These are phyloP conservation scores for Butastur rufipennis DNA, from an alignment of 2,113 vertebrate genomes.

Conservation along the genomic window DNA sequence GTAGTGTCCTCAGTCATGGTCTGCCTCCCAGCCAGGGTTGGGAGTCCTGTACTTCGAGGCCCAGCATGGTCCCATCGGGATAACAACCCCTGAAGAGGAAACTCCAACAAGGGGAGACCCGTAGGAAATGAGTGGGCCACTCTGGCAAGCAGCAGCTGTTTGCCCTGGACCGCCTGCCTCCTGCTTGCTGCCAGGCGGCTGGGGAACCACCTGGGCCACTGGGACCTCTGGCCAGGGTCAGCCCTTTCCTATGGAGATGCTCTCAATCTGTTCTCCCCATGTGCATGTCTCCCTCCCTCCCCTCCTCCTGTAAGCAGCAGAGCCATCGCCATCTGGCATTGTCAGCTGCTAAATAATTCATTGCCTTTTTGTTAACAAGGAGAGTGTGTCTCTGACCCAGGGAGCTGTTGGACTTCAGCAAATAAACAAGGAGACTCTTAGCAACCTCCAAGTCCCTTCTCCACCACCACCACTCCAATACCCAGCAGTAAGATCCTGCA, in stretches of 20 bases:
- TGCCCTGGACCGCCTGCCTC: not conserved
- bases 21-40: not conserved
- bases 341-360: slow-evolving; percentile 57
- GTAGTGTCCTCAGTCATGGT: not conserved
- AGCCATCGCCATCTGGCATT: slow-evolving; percentile 43
- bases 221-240: not conserved
- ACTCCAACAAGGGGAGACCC: not conserved
- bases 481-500: not conserved
- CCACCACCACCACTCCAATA: not conserved
- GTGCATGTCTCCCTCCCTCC: not conserved
- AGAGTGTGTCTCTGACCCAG: not conserved
- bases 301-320: not conserved
- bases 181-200: not conserved
- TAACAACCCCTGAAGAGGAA: not conserved
- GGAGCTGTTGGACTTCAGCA: not conserved
- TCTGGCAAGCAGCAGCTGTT: not conserved
- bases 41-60: not conserved
- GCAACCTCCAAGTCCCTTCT: not conserved
- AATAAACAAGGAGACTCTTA: slow-evolving; percentile 4
- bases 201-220: not conserved
- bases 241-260: not conserved
- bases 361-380: slow-evolving; percentile 46
- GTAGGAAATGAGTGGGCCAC: not conserved
- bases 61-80: not conserved
- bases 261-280: slow-evolving; percentile 12